Base-by-base conservation (phyloP, 2,888 invertebrate genomes). In the Drosophila mayaguana region DNA sequence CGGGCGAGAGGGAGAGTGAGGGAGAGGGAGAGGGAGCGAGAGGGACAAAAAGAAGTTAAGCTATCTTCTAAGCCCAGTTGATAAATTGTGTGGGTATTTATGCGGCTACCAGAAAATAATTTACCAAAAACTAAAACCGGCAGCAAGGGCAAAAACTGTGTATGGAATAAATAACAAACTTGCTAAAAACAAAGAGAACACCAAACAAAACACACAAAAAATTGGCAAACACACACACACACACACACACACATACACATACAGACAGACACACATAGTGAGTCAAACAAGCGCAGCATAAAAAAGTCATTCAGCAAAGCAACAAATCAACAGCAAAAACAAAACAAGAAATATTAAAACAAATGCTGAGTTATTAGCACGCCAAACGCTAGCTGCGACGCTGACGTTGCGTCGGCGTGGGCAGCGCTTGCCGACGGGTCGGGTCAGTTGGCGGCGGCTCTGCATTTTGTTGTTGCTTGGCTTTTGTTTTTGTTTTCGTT, bases 361-460 rank as follows among this genome's bases (percentile, higher is more conserved):
- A 84, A 84, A 84, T 86, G 87, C 75, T 78, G 83, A 84, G 86
- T 86, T 84, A 84, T 84, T 88, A 88, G 83, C 87, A 77, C 88
- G 72, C 65, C 65, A 54, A 71, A 54, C 68, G 55, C 12, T 14
- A 46, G 45, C 59, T 5, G 57, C 51, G 65, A 16, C 60, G 51
- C 25, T 43, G 59, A 40, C 43, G 56, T 32, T 32, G 61, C 43
- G 43, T 42, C 43, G 63, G 59, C 38, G 54, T 54, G 54, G 54
- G 54, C 54, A 54, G 54, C 40, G 45, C 25, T 48, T 8, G 25
- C 48, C 48, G 54, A 28, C 28, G 28, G 28, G 28, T 43, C 42
- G 32, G 43, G 43, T 43, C 43, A 32, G 56, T 43, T 16, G 40
- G 48, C 18, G 48, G 48, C n/a, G 28, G 62, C 57, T 43, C 53